Conservation (phyloP, 2,113 vertebrate genomes). For the Thamnophis sirtalis region DNA sequence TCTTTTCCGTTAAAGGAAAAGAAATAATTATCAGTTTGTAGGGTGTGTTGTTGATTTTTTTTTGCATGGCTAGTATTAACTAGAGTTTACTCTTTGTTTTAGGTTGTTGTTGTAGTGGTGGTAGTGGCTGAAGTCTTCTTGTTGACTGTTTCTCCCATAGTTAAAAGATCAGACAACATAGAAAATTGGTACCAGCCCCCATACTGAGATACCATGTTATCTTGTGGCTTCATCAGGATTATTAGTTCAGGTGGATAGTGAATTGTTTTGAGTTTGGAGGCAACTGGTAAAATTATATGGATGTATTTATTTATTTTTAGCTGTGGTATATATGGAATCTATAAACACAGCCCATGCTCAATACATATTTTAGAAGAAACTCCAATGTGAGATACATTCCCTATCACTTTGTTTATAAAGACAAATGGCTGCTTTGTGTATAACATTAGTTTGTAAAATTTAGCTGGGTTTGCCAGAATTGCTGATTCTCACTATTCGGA, state of each 20-base stretch:
- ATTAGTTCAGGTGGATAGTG: background rate
- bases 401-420: background rate
- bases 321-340: background rate
- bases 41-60: background rate
- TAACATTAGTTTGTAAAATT: background rate
- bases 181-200: background rate
- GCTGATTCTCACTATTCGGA: background rate
- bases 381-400: background rate
- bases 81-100: background rate
- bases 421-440: no score
- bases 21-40: background rate
- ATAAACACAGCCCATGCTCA: background rate
- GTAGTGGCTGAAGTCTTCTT: background rate
- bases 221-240: background rate
- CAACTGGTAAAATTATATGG: background rate
- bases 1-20: background rate
- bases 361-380: background rate
- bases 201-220: background rate
- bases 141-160: background rate
- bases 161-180: background rate
- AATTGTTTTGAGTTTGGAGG: background rate
- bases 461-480: background rate
- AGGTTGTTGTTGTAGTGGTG: no score
- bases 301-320: background rate
- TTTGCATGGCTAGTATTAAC: background rate